Conservation (phyloP, 1,140 invertebrate genomes). For the Arion vulgaris region DNA sequence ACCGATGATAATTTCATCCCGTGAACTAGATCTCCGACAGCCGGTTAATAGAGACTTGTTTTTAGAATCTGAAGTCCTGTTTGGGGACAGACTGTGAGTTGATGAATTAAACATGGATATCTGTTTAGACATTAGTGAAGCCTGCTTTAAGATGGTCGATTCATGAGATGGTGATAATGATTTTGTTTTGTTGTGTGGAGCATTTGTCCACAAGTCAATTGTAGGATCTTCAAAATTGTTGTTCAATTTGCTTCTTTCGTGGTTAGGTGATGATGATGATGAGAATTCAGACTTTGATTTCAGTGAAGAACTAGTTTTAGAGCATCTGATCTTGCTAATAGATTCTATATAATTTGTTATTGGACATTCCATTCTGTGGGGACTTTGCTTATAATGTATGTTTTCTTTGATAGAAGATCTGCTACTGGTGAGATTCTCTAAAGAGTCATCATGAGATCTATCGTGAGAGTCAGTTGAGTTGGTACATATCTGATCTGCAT, state of each 20-base stretch:
- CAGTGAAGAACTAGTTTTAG: background rate
- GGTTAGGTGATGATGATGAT: background rate
- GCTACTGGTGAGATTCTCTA: background rate
- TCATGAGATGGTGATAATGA: background rate
- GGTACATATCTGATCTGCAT: background rate
- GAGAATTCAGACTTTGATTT: background rate
- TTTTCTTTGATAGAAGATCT: background rate
- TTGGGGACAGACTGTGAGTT: background rate
- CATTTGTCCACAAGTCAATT: background rate
- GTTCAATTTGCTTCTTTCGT: background rate
- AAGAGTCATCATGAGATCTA: no score
- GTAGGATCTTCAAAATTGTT: background rate
- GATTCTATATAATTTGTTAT: background rate
- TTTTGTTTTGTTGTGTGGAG: slow-evolving; percentile 10
- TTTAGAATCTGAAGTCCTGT: background rate
- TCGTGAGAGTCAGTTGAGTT: background rate
- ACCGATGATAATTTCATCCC: background rate
- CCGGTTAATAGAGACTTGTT: background rate
- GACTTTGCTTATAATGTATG: background rate
- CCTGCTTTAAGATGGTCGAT: background rate
- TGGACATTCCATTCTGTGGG: background rate
- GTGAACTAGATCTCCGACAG: background rate
- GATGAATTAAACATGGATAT: background rate
- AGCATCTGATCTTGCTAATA: background rate
- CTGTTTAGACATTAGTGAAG: no score